phyloP scores from a whole-genome alignment of 2,797 vertebrate species.

The Bufotes viridis region DNA sequence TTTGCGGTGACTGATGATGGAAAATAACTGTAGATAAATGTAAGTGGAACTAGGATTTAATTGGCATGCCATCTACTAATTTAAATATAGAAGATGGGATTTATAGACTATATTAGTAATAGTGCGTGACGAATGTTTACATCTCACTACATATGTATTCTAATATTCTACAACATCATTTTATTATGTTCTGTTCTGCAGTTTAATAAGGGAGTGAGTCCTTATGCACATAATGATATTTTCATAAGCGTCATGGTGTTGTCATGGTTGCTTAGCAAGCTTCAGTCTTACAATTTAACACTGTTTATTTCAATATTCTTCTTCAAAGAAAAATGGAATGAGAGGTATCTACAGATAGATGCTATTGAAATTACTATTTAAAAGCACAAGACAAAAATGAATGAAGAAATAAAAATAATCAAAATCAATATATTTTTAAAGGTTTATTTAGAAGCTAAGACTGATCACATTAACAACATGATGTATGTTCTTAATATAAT shows the following conservation, averaged over 20 bases:
- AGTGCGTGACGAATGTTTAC: background rate
- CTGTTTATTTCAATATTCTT: background rate
- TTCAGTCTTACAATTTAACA: too few relatives aligned
- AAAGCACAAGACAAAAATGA: background rate
- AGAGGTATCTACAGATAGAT: background rate
- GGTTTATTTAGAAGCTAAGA: too few relatives aligned
- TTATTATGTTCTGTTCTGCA: background rate
- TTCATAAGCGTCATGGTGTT: background rate
- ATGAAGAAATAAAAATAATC: background rate
- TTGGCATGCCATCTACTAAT: background rate
- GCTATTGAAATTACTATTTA: background rate
- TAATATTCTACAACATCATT: background rate
- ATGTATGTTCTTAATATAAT: too few relatives aligned
- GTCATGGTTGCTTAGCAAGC: background rate
- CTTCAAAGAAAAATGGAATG: background rate
- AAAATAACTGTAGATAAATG: background rate
- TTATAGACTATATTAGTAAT: slow-evolving; percentile 10
- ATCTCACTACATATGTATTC: background rate
- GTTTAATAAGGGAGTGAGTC: background rate
- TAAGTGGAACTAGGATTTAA: background rate
- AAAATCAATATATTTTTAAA: too few relatives aligned
- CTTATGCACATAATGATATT: slow-evolving; percentile 14
- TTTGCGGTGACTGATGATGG: background rate
- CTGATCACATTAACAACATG: too few relatives aligned
- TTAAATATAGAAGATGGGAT: background rate